These are phyloP conservation scores for Zeugodacus cucurbitae DNA, from an alignment of 1,140 invertebrate genomes.

Conservation along the genomic window DNA sequence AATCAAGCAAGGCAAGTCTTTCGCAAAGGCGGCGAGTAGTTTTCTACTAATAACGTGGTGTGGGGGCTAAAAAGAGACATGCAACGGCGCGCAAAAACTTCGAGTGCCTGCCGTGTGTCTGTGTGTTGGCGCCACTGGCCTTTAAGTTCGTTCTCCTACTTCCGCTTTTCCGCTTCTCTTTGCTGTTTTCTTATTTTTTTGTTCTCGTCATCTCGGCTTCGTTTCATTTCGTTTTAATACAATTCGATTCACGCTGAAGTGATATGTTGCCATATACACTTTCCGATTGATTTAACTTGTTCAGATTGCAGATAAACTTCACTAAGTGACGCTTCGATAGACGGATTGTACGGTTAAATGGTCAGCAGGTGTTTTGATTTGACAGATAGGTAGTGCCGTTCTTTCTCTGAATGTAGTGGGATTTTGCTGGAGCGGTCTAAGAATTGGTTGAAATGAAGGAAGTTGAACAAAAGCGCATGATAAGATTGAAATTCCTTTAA, in stretches of 20 bases:
- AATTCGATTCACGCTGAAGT: constrained; percentile 21
- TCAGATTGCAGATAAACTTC: constrained; percentile 38
- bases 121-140: background rate
- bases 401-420: background rate
- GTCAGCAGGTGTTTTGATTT: constrained; percentile 26
- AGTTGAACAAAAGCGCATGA: background rate
- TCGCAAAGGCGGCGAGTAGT: background rate
- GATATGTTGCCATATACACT: constrained; percentile 37
- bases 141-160: background rate
- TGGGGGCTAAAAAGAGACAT: background rate
- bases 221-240: constrained; percentile 28
- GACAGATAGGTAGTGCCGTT: background rate
- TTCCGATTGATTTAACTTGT: constrained; percentile 41
- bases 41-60: background rate
- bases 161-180: background rate
- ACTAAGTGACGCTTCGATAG: constrained; percentile 23
- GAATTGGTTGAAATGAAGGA: too few relatives aligned
- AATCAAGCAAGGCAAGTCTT: background rate
- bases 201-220: background rate
- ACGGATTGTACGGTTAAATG: constrained; percentile 37
- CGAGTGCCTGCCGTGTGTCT: background rate
- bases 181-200: background rate
- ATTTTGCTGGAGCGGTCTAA: too few relatives aligned
- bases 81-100: background rate
- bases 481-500: background rate